Evolutionary conservation across 2,797 vertebrate species (phyloP).

Genomic region (Delichon dasypus): DNA sequence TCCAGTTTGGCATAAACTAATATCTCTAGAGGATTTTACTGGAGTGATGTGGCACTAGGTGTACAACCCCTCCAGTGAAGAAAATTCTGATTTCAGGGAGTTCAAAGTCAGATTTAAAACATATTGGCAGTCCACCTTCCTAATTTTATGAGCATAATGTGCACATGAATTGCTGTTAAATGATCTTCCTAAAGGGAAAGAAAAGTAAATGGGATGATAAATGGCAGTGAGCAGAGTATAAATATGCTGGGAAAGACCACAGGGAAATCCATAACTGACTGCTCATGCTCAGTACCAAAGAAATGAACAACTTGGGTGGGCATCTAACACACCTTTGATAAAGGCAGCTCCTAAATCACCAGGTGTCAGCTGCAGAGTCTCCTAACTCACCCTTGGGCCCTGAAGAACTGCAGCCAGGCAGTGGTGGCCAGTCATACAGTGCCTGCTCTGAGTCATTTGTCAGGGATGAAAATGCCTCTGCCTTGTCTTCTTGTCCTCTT

Average conservation of each 20-base stretch:
- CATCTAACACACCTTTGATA: neutral
- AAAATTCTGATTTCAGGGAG: neutral
- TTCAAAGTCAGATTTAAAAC: neutral
- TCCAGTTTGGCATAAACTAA: neutral
- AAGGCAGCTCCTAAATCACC: neutral
- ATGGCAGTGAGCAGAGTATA: neutral
- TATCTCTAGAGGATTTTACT: neutral
- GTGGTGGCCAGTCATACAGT: neutral
- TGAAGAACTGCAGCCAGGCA: neutral
- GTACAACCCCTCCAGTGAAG: neutral
- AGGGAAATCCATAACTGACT: neutral
- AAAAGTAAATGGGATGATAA: neutral
- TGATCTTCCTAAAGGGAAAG: neutral
- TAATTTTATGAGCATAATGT: conserved; percentile 19
- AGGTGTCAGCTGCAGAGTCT: neutral
- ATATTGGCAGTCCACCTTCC: neutral
- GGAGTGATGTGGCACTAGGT: neutral
- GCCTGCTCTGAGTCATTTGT: neutral
- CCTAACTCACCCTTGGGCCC: neutral
- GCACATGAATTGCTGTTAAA: neutral
- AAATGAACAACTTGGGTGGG: neutral
- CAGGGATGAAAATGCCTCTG: neutral
- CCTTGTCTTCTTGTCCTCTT: neutral
- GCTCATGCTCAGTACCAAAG: neutral
- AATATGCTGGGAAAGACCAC: neutral